Percentiles rank a stretch among this genome's conserved stretches.
These are phyloP conservation scores for Urophycis tenuis DNA, from an alignment of 2,797 vertebrate species.

Conservation along the genomic window DNA sequence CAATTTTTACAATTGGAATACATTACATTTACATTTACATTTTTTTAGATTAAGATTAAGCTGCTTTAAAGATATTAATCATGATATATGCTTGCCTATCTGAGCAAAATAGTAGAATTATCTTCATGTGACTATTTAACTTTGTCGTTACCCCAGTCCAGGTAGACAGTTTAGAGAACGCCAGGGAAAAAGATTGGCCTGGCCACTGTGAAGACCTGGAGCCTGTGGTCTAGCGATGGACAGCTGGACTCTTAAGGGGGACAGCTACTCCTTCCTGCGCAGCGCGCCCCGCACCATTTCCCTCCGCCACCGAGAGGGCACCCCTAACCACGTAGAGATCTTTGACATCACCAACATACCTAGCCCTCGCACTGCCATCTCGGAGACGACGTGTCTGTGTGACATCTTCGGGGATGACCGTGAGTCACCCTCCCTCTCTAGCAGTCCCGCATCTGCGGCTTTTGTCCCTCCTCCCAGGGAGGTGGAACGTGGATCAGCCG, in stretches of 20 bases:
- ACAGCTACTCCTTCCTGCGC: constrained; percentile 71
- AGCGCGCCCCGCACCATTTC: constrained; percentile 62
- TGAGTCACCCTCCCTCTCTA: constrained; percentile 61
- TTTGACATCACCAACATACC: constrained; percentile 72
- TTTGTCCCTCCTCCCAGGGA: constrained; percentile 51
- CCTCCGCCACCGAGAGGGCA: constrained; percentile 66
- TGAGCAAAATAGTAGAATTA: background rate
- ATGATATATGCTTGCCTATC: background rate
- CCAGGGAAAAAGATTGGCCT: constrained; percentile 45
- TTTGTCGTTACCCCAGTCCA: constrained; percentile 54
- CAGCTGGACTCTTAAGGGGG: constrained; percentile 74
- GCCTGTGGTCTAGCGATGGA: constrained; percentile 70
- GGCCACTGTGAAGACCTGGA: constrained; percentile 53
- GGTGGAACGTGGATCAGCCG: constrained; percentile 41
- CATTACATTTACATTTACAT: too few relatives aligned
- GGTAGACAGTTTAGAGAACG: constrained; percentile 47
- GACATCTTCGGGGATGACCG: constrained; percentile 77
- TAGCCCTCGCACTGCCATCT: constrained; percentile 63
- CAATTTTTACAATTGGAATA: background rate
- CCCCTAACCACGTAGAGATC: constrained; percentile 73
- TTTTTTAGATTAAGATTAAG: too few relatives aligned
- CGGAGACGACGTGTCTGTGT: constrained; percentile 75
- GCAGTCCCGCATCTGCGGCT: constrained; percentile 56
- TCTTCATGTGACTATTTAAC: constrained; percentile 25
- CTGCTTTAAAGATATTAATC: background rate